Percentiles rank a stretch among this genome's conserved stretches.
Conservation (phyloP, 2,113 vertebrate genomes). For the Pseudopipra pipra region DNA sequence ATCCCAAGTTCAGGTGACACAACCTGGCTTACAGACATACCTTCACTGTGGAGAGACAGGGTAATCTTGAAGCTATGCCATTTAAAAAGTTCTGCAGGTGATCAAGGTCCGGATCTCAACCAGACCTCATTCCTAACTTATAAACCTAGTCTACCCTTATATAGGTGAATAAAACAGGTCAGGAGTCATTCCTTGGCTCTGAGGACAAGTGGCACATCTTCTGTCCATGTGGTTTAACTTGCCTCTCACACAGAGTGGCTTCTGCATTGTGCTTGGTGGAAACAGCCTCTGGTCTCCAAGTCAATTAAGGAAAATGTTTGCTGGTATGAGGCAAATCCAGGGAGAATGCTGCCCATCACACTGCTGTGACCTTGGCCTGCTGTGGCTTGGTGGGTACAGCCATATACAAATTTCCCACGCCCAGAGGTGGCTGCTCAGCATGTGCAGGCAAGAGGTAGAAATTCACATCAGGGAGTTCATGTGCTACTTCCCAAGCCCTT, state of each 20-base stretch:
- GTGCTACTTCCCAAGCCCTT: background rate
- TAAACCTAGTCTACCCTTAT: background rate
- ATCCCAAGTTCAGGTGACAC: background rate
- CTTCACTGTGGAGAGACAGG: background rate
- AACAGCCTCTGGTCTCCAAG: background rate
- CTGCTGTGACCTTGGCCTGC: background rate
- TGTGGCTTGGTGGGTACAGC: background rate
- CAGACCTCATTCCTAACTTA: background rate
- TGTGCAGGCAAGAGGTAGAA: accelerated
- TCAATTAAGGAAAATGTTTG: background rate
- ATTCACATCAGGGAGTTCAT: background rate
- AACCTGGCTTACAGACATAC: background rate
- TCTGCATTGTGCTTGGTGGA: background rate
- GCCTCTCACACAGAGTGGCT: background rate
- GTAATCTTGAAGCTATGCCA: background rate
- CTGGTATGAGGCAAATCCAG: background rate
- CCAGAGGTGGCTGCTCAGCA: background rate
- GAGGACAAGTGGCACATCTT: background rate
- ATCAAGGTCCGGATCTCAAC: background rate
- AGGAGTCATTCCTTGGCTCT: background rate
- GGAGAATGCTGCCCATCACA: background rate
- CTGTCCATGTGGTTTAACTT: background rate
- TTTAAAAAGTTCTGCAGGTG: background rate
- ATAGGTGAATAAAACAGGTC: background rate
- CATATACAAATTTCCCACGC: background rate